Percentiles rank a stretch among this genome's conserved stretches.
Evolutionary conservation across 2,888 invertebrate species (phyloP).

Genomic region (Reticulitermes lucifugus): DNA sequence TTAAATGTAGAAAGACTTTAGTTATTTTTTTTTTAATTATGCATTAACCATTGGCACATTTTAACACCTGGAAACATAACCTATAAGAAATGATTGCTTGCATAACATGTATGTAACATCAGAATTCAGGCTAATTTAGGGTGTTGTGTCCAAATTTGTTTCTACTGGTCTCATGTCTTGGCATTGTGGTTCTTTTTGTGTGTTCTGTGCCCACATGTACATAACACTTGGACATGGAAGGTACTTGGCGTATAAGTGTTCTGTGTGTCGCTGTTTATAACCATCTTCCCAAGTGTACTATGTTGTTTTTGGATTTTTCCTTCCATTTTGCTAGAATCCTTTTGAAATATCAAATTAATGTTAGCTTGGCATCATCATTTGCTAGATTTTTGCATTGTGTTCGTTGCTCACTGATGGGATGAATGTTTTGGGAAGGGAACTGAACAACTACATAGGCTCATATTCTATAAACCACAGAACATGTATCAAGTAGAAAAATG

Average conservation of each 20-base stretch:
- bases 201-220: slow-evolving; percentile 30
- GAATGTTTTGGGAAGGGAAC: background rate
- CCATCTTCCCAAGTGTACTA: background rate
- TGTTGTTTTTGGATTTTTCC: background rate
- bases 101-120: slow-evolving; percentile 18
- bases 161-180: background rate
- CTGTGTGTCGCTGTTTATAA: background rate
- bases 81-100: slow-evolving; percentile 39
- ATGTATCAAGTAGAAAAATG: background rate
- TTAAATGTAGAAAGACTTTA: slow-evolving; percentile 36
- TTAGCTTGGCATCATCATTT: background rate
- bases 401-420: background rate
- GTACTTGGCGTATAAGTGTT: slow-evolving; percentile 8
- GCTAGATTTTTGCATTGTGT: slow-evolving; percentile 9
- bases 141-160: background rate
- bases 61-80: slow-evolving; percentile 28
- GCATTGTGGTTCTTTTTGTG: slow-evolving; percentile 11
- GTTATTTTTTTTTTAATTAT: slow-evolving; percentile 25
- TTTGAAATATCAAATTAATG: background rate
- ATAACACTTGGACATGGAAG: background rate
- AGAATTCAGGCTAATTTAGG: slow-evolving; percentile 29
- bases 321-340: background rate
- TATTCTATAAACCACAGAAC: background rate
- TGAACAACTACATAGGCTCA: background rate
- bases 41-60: slow-evolving; percentile 28